These are phyloP conservation scores for Pyrocephalus nanus DNA, from an alignment of 2,797 vertebrate species.

Conservation along the genomic window DNA sequence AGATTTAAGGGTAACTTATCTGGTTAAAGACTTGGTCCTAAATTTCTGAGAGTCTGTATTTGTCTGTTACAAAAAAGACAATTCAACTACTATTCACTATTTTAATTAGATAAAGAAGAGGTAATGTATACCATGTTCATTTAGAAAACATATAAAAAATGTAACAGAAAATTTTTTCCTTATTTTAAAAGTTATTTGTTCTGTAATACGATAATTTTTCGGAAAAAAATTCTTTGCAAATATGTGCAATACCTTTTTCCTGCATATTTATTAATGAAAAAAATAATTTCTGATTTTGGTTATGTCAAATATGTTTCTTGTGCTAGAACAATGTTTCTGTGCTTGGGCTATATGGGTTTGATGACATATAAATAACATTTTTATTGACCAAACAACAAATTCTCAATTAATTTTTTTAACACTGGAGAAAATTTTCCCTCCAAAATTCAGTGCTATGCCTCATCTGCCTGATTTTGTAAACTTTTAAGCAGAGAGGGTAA, in stretches of 20 bases:
- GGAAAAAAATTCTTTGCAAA: neutral
- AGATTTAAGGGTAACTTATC: neutral
- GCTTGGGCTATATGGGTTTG: neutral
- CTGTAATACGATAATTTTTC: neutral
- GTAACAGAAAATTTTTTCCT: neutral
- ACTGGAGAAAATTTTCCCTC: neutral
- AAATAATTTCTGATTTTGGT: neutral
- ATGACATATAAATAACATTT: neutral
- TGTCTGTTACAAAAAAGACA: neutral
- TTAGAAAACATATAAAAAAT: constrained; percentile 15
- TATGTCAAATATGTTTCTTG: neutral
- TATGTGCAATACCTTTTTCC: constrained; percentile 39
- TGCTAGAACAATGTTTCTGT: neutral
- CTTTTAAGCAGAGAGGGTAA: neutral
- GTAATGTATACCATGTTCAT: neutral
- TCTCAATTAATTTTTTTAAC: neutral
- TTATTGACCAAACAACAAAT: neutral
- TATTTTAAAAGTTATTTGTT: constrained; percentile 6
- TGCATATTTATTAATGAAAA: neutral
- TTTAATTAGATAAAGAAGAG: neutral
- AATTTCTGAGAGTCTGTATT: neutral
- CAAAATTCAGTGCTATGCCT: neutral
- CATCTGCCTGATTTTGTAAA: neutral
- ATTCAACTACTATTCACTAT: neutral
- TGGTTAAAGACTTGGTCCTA: neutral